Evolutionary conservation across 1,140 invertebrate genomes (phyloP), one percentile per base, ranked within the genome.

Genomic region (Gonatopus flavifemur): DNA sequence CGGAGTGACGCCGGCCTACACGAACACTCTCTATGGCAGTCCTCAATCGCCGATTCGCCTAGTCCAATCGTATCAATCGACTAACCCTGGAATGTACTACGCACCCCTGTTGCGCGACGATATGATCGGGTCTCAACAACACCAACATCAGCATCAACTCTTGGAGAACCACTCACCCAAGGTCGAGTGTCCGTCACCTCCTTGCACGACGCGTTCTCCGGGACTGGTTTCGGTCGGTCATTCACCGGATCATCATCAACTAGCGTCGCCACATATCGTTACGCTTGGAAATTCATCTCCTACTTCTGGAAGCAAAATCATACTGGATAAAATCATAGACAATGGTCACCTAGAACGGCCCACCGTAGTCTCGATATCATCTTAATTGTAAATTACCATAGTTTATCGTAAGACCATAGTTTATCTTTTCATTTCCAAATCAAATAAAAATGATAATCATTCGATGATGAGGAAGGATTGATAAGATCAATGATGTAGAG

Each of bases 211-310:
- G 0, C 66, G 69, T 15, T 77, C 75, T 0, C 73, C 75, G 3
- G 66, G 62, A 9, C 49, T 75, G 15, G 52, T 68, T 3, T 69
- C 70, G 0, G 59, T 62, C 0, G 55, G 59, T 33, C 67, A 72
- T 15, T 76, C 76, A 0, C 74, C 74, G 0, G 70, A 76, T 35
- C 69, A 74, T 49, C 72, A 76, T 32, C 72, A 76, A 13, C 47
- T 75, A 2, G 33, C 61, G 2, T 52, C 74, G 0, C 67, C 73
- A 7, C 71, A 73, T 22, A 74, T 76, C n/a, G 71, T 74, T 1
- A 67, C 59, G 0, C 42, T 76, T 0, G 64, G 63, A 1, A 76
- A 69, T 44, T 54, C 66, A 0, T 72, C 74, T 0, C 62, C 68
- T 0, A 56, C 33, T 31, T 33, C 52, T 3, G 61, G 45, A 12